phyloP scores from a whole-genome alignment of 2,113 vertebrate species.

The Oreotrochilus melanogaster region DNA sequence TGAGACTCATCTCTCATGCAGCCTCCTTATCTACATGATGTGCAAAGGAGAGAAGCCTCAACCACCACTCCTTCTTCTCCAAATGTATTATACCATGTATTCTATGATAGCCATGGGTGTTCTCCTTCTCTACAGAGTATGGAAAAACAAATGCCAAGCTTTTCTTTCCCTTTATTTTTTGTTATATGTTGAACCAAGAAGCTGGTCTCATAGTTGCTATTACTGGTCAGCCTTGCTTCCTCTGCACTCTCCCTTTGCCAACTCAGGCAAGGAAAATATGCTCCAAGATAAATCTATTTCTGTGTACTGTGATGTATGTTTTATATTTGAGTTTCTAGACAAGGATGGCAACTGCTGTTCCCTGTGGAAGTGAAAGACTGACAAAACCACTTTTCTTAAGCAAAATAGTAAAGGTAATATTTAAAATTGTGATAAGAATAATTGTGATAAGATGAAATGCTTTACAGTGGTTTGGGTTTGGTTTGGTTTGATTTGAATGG shows the following conservation, averaged over 20 bases:
- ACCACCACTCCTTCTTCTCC: not conserved
- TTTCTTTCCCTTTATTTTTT: not conserved
- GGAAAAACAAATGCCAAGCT: not conserved
- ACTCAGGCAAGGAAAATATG: rapidly evolving
- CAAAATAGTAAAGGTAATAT: slow-evolving; percentile 18
- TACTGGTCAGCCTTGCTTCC: not conserved
- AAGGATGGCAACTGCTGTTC: not conserved
- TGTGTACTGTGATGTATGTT: not conserved
- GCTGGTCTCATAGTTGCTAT: not conserved
- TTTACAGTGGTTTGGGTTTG: not conserved
- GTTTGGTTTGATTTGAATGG: too few species aligned
- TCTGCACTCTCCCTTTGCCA: rapidly evolving
- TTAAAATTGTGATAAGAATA: slow-evolving; percentile 23
- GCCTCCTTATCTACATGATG: not conserved
- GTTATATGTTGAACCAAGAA: not conserved
- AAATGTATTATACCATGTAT: not conserved
- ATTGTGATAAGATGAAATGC: not conserved
- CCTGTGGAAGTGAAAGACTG: not conserved
- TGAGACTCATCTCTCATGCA: too few species aligned
- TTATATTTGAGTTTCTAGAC: not conserved
- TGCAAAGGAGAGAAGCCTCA: not conserved
- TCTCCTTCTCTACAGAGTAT: not conserved
- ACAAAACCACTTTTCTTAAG: not conserved
- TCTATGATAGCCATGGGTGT: not conserved
- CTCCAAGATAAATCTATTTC: not conserved